Evolutionary conservation across 2,888 invertebrate genomes (phyloP).

Genomic region (Eupithecia centaureata): DNA sequence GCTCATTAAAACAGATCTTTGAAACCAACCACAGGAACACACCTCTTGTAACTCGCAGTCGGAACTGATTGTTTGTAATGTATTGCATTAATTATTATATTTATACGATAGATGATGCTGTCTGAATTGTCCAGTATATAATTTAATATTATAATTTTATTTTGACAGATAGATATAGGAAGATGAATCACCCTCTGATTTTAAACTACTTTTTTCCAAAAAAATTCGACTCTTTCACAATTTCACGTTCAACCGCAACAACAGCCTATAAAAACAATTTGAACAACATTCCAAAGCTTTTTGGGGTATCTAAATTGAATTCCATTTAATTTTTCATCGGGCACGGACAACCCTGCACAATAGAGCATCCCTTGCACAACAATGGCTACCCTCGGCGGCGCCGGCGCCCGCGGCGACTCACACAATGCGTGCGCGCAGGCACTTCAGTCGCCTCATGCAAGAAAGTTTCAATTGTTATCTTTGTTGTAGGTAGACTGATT

Average conservation of each 20-base stretch:
- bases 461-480: not conserved
- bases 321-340: not conserved
- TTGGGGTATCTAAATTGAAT: not conserved
- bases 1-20: no score
- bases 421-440: not conserved
- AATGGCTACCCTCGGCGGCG: slow-evolving; percentile 1
- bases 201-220: not conserved
- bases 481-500: not conserved
- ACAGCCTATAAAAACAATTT: not conserved
- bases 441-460: not conserved
- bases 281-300: not conserved
- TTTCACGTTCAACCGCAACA: not conserved
- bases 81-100: no score
- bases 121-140: no score
- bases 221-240: not conserved
- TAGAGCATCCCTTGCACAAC: slow-evolving; percentile 1
- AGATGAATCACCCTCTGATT: not conserved
- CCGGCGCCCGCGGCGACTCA: slow-evolving; percentile 7
- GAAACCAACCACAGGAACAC: no score
- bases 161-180: no score
- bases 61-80: no score
- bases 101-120: no score
- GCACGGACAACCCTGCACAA: not conserved
- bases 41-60: no score
- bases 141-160: no score